Evolutionary conservation across 2,888 invertebrate genomes (phyloP), one percentile per base, ranked within the genome.

Genomic region (Monopis laevigella): DNA sequence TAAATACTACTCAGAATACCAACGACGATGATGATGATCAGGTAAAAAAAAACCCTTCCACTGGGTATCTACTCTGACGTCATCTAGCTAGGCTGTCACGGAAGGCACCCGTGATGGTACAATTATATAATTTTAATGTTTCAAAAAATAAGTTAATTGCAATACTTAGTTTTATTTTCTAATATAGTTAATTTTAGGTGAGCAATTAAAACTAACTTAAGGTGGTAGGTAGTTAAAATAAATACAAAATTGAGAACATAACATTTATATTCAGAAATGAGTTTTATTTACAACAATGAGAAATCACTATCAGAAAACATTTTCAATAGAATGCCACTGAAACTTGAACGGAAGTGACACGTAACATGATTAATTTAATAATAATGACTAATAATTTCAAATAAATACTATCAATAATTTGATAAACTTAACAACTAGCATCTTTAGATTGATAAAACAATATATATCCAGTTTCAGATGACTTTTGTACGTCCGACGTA

Each of bases 401-500:
- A 72, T 75, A 72, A 74, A 68, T 73, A 45, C 24, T 40, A 43
- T 65, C 69, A 63, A 70, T 56, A 59, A 61, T 53, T 56, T 56
- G 54, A 56, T 61, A 56, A 70, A 75, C 66, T 75, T 77, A 84
- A 68, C 88, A 89, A 78, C 75, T 80, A 75, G 74, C 78, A 52
- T 94, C 93, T 62, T 92, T 88, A 44, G 96, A 96, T 77, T 97
- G 97, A 82, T 99, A 99, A 83, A 99, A 99, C 58, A 99, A 83
- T 68, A 99, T 99, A 80, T 99, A 99, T 57, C 98, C 99, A 41
- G 99, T 98, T 83, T 99, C 99, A 27, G 98, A 98, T 51, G 97
- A 98, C 80, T 99, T 99, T 72, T 98, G 98, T 65, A 96, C 92
- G 72, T 98, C 98, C 47, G 97, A 96, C 43, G 98, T 96, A 62